Conservation (phyloP, 2,113 vertebrate species). For the Sinosuthora webbiana region DNA sequence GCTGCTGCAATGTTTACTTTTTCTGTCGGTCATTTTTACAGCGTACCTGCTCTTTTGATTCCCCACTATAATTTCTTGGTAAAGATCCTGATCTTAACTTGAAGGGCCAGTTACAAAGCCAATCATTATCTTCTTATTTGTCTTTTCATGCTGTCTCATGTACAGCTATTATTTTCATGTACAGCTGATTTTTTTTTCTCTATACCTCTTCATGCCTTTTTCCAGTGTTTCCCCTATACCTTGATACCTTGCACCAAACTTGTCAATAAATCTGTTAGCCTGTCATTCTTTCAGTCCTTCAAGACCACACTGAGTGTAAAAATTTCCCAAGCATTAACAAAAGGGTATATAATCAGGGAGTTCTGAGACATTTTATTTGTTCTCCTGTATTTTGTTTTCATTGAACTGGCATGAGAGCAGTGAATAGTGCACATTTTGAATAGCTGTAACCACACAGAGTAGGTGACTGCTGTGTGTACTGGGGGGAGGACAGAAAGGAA, state of each 20-base stretch:
- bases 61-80: not conserved
- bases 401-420: not conserved
- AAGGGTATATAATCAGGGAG: fast-evolving
- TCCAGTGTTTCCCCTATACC: not conserved
- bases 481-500: not conserved
- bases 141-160: not conserved
- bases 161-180: not conserved
- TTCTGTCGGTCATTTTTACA: not conserved
- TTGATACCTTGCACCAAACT: not conserved
- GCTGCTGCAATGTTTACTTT: not conserved
- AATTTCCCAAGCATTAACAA: not conserved
- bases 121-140: not conserved
- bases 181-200: not conserved
- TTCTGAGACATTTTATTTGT: not conserved
- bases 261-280: not conserved
- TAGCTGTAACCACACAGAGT: not conserved
- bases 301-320: not conserved
- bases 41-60: not conserved
- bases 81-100: not conserved
- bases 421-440: not conserved
- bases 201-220: not conserved
- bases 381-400: not conserved
- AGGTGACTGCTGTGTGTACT: not conserved
- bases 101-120: not conserved
- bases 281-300: not conserved